phyloP scores from a whole-genome alignment of 2,797 vertebrate species.

The Sebastes vulpes region DNA sequence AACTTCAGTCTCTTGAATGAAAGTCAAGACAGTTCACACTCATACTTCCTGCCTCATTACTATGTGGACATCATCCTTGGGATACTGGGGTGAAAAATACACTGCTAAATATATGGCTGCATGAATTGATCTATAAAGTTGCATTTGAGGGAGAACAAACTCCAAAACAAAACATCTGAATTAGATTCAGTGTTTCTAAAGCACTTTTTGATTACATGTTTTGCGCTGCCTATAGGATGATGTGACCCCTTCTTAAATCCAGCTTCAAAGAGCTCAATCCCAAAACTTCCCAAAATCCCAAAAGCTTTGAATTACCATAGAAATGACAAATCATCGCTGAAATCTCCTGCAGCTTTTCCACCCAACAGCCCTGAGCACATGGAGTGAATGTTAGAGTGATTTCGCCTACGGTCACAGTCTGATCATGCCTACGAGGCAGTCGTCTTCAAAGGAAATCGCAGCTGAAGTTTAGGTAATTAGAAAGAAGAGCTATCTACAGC shows the following conservation, averaged over 20 bases:
- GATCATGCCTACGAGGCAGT: slow-evolving; percentile 64
- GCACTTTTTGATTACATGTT: slow-evolving; percentile 27
- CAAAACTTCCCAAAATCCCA: slow-evolving; percentile 37
- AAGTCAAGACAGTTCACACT: not conserved
- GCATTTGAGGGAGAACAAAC: not conserved
- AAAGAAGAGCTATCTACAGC: slow-evolving; percentile 65
- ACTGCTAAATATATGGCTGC: not conserved
- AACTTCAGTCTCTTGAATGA: not conserved
- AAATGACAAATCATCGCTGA: slow-evolving; percentile 70
- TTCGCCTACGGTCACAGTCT: slow-evolving; percentile 62
- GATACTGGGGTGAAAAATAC: not conserved
- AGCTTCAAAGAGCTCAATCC: slow-evolving; percentile 56
- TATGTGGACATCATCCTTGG: not conserved
- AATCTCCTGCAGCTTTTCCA: slow-evolving; percentile 64
- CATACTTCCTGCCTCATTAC: not conserved
- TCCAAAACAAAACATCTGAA: slow-evolving; percentile 1
- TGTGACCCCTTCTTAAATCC: slow-evolving; percentile 32
- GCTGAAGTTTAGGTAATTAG: slow-evolving; percentile 83
- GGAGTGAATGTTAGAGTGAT: slow-evolving; percentile 63
- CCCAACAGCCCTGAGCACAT: slow-evolving; percentile 45
- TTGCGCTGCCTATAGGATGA: slow-evolving; percentile 12
- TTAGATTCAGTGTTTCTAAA: slow-evolving; percentile 15
- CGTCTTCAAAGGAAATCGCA: slow-evolving; percentile 75
- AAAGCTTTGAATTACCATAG: slow-evolving; percentile 63
- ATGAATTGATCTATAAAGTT: not conserved